Evolutionary conservation across 2,113 vertebrate species (phyloP), one percentile per base, ranked within the genome.

Genomic region (Microcebus murinus): DNA sequence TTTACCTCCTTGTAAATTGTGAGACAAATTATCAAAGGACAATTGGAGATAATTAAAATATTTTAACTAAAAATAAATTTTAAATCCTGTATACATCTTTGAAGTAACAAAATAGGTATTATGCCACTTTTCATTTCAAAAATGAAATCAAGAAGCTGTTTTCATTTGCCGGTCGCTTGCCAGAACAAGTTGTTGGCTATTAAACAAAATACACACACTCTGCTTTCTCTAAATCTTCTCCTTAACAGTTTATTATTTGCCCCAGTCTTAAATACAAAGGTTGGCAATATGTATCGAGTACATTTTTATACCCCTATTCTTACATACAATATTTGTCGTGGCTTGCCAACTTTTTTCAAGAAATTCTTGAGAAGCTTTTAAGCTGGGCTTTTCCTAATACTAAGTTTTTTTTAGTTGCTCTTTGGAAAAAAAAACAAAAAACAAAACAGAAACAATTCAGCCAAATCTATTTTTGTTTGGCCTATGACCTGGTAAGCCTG

Each of bases 61-160:
- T 80, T 91, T 52, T 59, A 88, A 96, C 18, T 70, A 52, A 77
- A 91, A 84, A 63, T 80, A 87, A 68, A 61, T 74, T 87, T 82
- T 65, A 90, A 92, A 42, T 55, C 4, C 14, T 87, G 55, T 76
- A 31, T 73, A 6, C 57, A 45, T 87, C 18, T 89, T 94, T 88
- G 85, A 74, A 77, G 29, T 89, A 27, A 52, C 9, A 39, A 23
- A 92, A 86, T 48, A 82, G 34, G 9, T 85, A 59, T 63, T 80
- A 17, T 52, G 13, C 45, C 27, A 65, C 27, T 87, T 89, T 88
- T 85, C 20, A 81, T 87, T 92, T 85, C 13, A 82, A 85, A 96
- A 70, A 65, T 34, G 27, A 93, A 70, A 31, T 65, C 77, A 59
- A 2, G 57, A 70, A 95, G 7, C 5, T 50, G 5, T 87, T 96